Evolutionary conservation across 2,797 vertebrate genomes (phyloP).

Genomic region (Malurus leucopterus): DNA sequence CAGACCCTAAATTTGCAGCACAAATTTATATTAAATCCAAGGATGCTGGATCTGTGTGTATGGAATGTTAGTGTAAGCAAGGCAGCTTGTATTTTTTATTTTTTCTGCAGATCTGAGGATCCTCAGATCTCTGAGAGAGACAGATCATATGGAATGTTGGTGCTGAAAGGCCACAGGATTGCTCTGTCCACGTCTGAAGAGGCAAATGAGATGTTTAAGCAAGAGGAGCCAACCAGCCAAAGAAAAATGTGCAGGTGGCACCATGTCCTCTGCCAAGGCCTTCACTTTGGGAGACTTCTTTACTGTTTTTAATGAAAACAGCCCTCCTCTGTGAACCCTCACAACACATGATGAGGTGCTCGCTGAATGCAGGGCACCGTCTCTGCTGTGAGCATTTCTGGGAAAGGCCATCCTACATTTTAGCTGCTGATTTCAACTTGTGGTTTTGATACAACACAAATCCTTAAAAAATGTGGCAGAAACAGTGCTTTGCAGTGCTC

Average conservation of each 20-base stretch:
- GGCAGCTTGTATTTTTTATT: background rate
- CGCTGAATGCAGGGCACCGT: background rate
- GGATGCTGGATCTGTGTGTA: background rate
- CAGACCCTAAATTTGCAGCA: background rate
- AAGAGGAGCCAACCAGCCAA: background rate
- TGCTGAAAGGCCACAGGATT: background rate
- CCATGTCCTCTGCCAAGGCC: background rate
- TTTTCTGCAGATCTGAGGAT: background rate
- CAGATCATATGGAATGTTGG: background rate
- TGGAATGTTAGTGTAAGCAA: background rate
- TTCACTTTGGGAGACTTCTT: background rate
- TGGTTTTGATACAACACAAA: background rate
- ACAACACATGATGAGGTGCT: accelerated
- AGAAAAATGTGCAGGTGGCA: background rate
- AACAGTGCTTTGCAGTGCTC: background rate
- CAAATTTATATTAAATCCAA: background rate
- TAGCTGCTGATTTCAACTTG: background rate
- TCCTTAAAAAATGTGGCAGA: background rate
- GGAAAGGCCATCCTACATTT: background rate
- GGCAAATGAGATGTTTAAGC: background rate
- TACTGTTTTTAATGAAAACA: background rate
- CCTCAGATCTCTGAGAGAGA: background rate
- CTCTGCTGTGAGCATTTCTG: accelerated
- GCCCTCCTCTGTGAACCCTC: background rate
- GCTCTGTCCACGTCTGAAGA: background rate